These are phyloP conservation scores for Sebastes taczanowskii DNA, from an alignment of 2,797 vertebrate genomes.

Conservation along the genomic window DNA sequence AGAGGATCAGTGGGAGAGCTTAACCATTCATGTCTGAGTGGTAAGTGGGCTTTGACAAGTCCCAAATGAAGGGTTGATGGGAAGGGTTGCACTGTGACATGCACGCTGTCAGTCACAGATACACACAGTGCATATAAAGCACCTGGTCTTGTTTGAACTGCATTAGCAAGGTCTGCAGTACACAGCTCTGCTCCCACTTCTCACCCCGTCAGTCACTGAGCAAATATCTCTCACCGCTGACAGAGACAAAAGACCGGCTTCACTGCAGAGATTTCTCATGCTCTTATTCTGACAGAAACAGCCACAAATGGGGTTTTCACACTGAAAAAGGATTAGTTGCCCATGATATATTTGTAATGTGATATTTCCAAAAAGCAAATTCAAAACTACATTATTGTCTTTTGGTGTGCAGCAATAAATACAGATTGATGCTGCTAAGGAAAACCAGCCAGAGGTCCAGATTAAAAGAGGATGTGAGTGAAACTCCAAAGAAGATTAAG, in stretches of 20 bases:
- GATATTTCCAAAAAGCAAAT: not conserved
- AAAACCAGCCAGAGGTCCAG: constrained; percentile 28
- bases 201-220: constrained; percentile 20
- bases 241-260: constrained; percentile 3
- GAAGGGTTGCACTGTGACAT: constrained; percentile 33
- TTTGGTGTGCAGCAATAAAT: constrained; percentile 21
- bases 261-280: not conserved
- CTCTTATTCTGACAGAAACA: not conserved
- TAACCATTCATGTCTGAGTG: constrained; percentile 55
- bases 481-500: constrained; percentile 62
- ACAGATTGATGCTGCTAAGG: constrained; percentile 12
- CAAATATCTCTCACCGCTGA: constrained; percentile 10
- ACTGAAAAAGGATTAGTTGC: not conserved
- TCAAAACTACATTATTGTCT: not conserved
- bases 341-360: not conserved
- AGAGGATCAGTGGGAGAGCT: constrained; percentile 45
- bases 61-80: constrained; percentile 60
- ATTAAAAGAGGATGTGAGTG: constrained; percentile 37
- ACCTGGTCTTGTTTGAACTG: constrained; percentile 25
- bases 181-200: not conserved
- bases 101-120: constrained; percentile 40
- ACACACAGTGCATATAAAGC: constrained; percentile 49
- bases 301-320: not conserved
- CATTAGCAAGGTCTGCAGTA: not conserved
- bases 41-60: constrained; percentile 74